phyloP scores from a whole-genome alignment of 2,113 vertebrate species.

The Notechis scutatus region DNA sequence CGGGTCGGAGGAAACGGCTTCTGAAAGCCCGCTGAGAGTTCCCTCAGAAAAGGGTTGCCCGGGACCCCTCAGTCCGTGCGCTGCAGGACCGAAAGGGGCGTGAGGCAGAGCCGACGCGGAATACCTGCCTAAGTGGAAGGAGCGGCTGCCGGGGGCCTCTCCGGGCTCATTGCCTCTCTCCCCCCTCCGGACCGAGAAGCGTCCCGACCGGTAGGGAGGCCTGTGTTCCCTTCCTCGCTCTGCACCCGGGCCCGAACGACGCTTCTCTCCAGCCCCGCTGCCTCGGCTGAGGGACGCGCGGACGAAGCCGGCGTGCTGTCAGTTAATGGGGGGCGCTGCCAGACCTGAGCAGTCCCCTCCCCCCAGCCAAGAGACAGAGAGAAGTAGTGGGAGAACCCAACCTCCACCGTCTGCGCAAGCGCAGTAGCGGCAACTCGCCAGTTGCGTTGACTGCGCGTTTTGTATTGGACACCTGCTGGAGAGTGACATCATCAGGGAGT shows the following conservation, averaged over 20 bases:
- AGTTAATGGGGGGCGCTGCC: conserved; percentile 39
- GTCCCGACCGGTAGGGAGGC: neutral
- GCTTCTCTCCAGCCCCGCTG: conserved; percentile 18
- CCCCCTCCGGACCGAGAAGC: neutral
- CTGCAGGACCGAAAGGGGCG: neutral
- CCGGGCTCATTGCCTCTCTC: neutral
- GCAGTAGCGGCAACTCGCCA: neutral
- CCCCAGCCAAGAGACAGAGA: neutral
- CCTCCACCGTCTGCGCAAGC: conserved; percentile 50
- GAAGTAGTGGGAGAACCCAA: conserved; percentile 6
- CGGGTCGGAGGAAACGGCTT: neutral
- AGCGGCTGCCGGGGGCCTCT: neutral
- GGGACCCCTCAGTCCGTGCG: neutral
- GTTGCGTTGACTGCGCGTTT: neutral
- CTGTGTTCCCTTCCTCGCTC: neutral
- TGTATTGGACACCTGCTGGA: neutral
- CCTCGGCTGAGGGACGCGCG: conserved; percentile 36
- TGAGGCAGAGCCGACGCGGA: neutral
- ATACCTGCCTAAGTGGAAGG: neutral
- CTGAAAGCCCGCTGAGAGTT: neutral
- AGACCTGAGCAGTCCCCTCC: conserved; percentile 17
- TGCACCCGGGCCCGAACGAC: too few species aligned
- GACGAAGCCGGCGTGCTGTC: conserved; percentile 37
- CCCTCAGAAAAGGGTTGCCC: neutral
- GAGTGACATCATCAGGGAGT: neutral